phyloP scores from a whole-genome alignment of 2,888 invertebrate genomes.

The Augiades crinisus region DNA sequence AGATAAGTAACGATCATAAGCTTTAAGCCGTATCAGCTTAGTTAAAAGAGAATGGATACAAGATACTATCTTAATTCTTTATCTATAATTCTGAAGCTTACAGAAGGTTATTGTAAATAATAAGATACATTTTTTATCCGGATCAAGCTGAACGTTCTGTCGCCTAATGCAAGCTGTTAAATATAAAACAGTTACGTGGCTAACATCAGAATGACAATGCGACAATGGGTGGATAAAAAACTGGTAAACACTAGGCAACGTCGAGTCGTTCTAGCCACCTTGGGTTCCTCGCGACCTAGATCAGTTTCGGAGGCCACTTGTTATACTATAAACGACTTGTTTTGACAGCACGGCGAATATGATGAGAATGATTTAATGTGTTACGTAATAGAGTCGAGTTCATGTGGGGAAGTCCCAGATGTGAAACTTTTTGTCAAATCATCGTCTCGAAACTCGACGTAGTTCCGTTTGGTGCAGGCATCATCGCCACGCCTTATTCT shows the following conservation, averaged over 20 bases:
- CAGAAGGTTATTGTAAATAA: neutral
- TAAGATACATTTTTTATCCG: neutral
- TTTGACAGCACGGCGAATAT: neutral
- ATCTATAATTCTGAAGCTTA: neutral
- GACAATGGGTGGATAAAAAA: conserved; percentile 3
- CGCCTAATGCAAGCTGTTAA: neutral
- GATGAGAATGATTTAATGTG: neutral
- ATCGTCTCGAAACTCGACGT: too few species aligned
- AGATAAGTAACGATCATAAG: neutral
- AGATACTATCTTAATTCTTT: neutral
- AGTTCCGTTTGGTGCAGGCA: too few species aligned
- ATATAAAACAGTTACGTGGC: neutral
- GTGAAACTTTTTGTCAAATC: too few species aligned
- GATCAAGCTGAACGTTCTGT: neutral
- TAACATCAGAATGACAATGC: conserved; percentile 5
- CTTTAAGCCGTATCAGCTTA: too few species aligned
- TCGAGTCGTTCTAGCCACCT: conserved; percentile 28
- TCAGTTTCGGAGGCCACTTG: conserved; percentile 37
- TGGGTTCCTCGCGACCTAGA: conserved; percentile 35
- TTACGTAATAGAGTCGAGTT: too few species aligned
- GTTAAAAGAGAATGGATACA: neutral
- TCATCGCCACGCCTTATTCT: too few species aligned
- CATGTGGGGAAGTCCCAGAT: neutral
- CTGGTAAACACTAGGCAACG: neutral
- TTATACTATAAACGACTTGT: too few species aligned